Percentiles rank a stretch among this genome's conserved stretches.
Evolutionary conservation across 2,888 invertebrate genomes (phyloP).

Genomic region (Ethmia dodecea): DNA sequence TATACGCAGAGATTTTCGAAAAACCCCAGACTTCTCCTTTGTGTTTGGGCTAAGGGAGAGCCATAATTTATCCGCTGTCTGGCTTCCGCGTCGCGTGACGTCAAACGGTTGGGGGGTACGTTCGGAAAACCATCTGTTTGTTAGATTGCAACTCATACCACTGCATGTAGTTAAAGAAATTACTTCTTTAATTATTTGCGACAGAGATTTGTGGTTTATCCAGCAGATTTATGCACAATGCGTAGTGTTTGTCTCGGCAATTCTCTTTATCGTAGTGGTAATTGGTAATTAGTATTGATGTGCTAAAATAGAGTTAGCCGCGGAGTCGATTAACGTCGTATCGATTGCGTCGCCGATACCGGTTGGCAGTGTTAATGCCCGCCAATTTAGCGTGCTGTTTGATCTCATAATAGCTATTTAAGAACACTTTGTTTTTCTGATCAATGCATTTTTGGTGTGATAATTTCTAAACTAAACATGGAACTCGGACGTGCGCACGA

Average conservation of each 20-base stretch:
- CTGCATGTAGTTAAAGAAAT: neutral
- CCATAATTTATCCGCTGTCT: slow-evolving; percentile 54
- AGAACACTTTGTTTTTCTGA: slow-evolving; percentile 60
- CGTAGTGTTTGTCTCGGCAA: slow-evolving; percentile 20
- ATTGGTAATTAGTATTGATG: slow-evolving; percentile 64
- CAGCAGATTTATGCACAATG: neutral
- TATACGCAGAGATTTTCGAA: slow-evolving; percentile 45
- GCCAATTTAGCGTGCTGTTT: slow-evolving; percentile 52
- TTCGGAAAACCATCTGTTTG: slow-evolving; percentile 34
- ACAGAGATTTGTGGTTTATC: no score
- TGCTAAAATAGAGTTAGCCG: slow-evolving; percentile 60
- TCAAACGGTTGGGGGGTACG: slow-evolving; percentile 39
- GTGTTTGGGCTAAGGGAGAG: slow-evolving; percentile 46
- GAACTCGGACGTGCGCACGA: slow-evolving; percentile 34
- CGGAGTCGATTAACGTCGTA: slow-evolving; percentile 53
- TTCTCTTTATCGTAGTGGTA: slow-evolving; percentile 46
- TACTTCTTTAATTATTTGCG: no score
- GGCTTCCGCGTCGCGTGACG: slow-evolving; percentile 53
- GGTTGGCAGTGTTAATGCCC: slow-evolving; percentile 62
- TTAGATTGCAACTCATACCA: no score
- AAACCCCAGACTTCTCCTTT: slow-evolving; percentile 46
- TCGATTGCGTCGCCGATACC: slow-evolving; percentile 50
- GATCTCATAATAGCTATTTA: slow-evolving; percentile 55
- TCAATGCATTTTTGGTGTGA: slow-evolving; percentile 57
- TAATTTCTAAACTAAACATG: slow-evolving; percentile 50